Evolutionary conservation across 2,888 invertebrate genomes (phyloP).

Genomic region (Brachypalpus laphriformis): DNA sequence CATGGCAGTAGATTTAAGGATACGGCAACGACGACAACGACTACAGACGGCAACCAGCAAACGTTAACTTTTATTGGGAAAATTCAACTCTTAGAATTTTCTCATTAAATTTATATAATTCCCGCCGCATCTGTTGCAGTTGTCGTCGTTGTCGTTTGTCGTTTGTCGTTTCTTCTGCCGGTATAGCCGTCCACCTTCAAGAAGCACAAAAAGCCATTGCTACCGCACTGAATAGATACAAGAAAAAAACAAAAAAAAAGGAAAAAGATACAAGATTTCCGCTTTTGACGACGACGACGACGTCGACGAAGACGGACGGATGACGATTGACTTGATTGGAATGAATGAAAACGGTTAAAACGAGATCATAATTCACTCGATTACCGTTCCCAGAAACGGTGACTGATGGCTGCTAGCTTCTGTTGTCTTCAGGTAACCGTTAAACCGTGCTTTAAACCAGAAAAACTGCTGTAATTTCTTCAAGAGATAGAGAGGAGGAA

Average conservation of each 20-base stretch:
- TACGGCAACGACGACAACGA: conserved; percentile 16
- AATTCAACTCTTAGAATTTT: conserved; percentile 61
- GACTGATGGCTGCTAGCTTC: conserved; percentile 58
- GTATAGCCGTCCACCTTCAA: conserved; percentile 37
- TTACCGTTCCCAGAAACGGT: conserved; percentile 65
- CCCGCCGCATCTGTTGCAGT: conserved; percentile 48
- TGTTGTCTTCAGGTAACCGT: conserved; percentile 59
- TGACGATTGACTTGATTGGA: conserved; percentile 69
- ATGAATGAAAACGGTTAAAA: conserved; percentile 70
- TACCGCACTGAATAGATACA: not conserved
- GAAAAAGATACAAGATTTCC: conserved; percentile 56
- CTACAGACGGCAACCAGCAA: not conserved
- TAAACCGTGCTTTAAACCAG: conserved; percentile 38
- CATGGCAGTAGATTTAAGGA: conserved; percentile 53
- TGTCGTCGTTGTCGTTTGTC: not conserved
- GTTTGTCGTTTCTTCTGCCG: conserved; percentile 2
- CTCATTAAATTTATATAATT: conserved; percentile 70
- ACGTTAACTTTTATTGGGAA: conserved; percentile 52
- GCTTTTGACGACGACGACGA: conserved; percentile 37
- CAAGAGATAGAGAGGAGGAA: not conserved
- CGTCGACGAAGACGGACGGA: conserved; percentile 21
- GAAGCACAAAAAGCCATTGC: conserved; percentile 11
- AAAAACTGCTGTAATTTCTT: conserved; percentile 32
- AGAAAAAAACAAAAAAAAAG: not conserved
- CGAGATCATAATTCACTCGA: conserved; percentile 74